A percentile compares a stretch with the other conserved stretches of the same genome.
These are phyloP conservation scores for Notiomystis cincta DNA, from an alignment of 2,113 vertebrate species.

Conservation along the genomic window DNA sequence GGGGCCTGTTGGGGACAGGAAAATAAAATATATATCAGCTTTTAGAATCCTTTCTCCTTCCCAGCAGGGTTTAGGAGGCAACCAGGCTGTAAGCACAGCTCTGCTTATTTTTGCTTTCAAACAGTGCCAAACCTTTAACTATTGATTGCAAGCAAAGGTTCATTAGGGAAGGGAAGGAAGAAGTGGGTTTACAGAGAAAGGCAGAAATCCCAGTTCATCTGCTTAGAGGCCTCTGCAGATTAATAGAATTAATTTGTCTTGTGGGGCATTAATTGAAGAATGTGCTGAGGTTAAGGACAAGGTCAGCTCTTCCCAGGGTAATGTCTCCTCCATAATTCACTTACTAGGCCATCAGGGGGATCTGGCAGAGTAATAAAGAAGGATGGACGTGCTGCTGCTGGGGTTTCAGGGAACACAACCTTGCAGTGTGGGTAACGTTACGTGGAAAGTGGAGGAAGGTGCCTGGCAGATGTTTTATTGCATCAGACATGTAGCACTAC, in stretches of 20 bases:
- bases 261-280: conserved; percentile 45
- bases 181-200: neutral
- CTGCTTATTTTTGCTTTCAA: neutral
- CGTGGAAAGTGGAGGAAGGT: neutral
- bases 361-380: conserved; percentile 19
- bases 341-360: conserved; percentile 14
- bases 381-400: conserved; percentile 6
- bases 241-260: conserved; percentile 48
- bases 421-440: neutral
- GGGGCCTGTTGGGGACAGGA: neutral
- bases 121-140: neutral
- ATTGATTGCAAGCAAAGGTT: neutral
- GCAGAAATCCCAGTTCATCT: conserved; percentile 24
- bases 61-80: neutral
- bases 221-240: neutral
- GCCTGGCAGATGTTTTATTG: neutral
- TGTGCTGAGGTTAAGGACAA: conserved; percentile 56
- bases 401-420: neutral
- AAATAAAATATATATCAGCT: neutral
- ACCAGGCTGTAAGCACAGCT: neutral
- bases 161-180: neutral
- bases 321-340: conserved; percentile 48
- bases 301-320: conserved; percentile 14
- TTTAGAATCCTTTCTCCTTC: neutral
- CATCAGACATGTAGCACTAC: neutral